Percentiles rank a stretch among this genome's conserved stretches.
Conservation (phyloP, 2,888 invertebrate species). For the Aleiodes testaceus region DNA sequence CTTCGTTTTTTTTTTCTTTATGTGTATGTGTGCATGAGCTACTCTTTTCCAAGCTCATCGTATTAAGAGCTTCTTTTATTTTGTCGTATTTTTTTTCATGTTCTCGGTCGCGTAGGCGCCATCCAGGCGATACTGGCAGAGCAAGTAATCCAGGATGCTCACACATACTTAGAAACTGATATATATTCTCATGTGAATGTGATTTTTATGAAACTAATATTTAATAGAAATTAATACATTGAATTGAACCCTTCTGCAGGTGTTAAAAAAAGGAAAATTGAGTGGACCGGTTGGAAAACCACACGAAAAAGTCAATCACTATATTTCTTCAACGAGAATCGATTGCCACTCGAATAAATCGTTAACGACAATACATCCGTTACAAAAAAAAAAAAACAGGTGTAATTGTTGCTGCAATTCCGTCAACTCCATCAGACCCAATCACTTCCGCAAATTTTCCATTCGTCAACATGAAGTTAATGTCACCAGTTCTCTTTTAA, state of each 20-base stretch:
- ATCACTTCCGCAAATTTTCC: slow-evolving; percentile 23
- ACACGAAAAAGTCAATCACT: slow-evolving; percentile 10
- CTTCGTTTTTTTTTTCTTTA: slow-evolving; percentile 1
- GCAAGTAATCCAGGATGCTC: slow-evolving; percentile 26
- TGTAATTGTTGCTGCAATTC: not conserved
- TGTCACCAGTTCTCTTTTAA: not conserved
- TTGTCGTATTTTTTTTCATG: slow-evolving; percentile 26
- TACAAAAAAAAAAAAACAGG: slow-evolving; percentile 6
- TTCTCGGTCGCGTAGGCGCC: slow-evolving; percentile 50
- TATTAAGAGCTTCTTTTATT: slow-evolving; percentile 14
- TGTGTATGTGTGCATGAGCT: slow-evolving; percentile 11
- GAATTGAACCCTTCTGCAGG: no score
- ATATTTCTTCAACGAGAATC: not conserved
- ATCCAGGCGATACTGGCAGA: slow-evolving; percentile 43
- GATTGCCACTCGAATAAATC: slow-evolving; percentile 47
- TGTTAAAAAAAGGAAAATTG: not conserved
- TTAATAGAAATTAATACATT: no score
- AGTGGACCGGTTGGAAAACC: not conserved
- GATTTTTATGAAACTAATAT: no score
- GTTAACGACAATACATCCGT: slow-evolving; percentile 23
- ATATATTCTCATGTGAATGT: no score
- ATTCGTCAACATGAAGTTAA: slow-evolving; percentile 32
- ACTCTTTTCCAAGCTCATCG: slow-evolving; percentile 16
- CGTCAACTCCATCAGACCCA: not conserved
- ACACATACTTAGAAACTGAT: slow-evolving; percentile 27